Base-by-base conservation (phyloP, 2,797 vertebrate genomes). In the Rhinophrynus dorsalis region DNA sequence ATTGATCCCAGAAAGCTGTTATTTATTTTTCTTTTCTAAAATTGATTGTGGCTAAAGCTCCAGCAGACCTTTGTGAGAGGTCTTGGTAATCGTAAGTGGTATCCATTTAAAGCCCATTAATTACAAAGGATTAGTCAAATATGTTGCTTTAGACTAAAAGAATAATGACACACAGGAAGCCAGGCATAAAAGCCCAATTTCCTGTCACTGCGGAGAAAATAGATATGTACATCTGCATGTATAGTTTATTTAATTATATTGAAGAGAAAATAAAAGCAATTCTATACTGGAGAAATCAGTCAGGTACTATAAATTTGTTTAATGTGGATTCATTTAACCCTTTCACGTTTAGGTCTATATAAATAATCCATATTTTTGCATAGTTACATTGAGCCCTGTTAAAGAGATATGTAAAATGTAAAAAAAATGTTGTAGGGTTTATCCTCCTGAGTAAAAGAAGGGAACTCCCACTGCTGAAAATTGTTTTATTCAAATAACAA, bases 181-280 rank as follows among this genome's bases (percentile, higher is more conserved):
- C 72, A 83, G 74, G 80, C 79, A 76, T 79, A 85, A 86, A 86
- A 77, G 56, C 50, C 20, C 33, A 37, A 40, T 82, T 84, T 79
- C 62, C 74, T 79, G 74, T 68, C 72, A 52, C 73, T 62, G 33
- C 74, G n/a, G 30, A 67, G 38, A 65, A 68, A 64, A 52, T 38
- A 37, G 48, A 57, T 48, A 61, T 17, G 35, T 54, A 71, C 67
- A 37, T 10, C 63, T 67, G 51, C 56, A 10, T 77, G 75, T 80
- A 27, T 33, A 56, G 45, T 79, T 77, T 81, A 80, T 80, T 80
- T 77, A 84, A 84, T 77, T 77, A 68, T n/a, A n/a, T n/a, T n/a
- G n/a, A 75, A 74, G 69, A 18, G 26, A 44, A 30, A 23, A 42
- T 32, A 15, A 38, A 1, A 50, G 15, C 3, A n/a, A n/a, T n/a